Conservation (phyloP, 2,113 vertebrate species). For the Hystrix cristata region DNA sequence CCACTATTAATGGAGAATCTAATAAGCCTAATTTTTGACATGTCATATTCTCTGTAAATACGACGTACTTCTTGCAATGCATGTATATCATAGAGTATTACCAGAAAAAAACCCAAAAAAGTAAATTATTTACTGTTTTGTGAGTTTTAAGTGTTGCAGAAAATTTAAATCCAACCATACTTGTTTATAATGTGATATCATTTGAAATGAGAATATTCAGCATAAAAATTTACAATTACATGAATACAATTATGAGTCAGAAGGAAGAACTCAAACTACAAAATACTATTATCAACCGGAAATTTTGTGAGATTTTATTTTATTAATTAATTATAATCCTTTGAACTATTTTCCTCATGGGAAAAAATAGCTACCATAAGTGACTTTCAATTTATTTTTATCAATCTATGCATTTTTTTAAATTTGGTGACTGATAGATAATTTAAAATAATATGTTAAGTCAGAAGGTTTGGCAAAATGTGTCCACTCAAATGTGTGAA, state of each 20-base stretch:
- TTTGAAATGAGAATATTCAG: neutral
- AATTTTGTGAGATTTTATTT: neutral
- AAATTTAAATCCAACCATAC: neutral
- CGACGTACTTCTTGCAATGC: neutral
- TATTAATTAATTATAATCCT: neutral
- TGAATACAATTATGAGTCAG: neutral
- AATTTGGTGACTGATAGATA: neutral
- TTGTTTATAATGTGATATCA: neutral
- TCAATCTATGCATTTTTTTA: neutral
- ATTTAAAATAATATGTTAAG: neutral
- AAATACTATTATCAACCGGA: neutral
- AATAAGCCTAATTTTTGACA: neutral
- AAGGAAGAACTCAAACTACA: neutral
- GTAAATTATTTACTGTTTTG: neutral
- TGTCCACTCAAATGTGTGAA: neutral
- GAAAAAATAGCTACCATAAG: neutral
- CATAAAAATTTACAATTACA: neutral
- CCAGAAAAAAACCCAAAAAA: neutral
- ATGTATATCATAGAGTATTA: accelerated
- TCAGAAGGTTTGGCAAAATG: neutral
- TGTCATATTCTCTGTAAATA: neutral
- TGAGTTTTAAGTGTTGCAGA: neutral
- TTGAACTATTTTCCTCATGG: neutral
- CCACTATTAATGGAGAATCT: neutral
- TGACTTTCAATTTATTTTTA: neutral